Base-by-base conservation (phyloP, 2,888 invertebrate genomes). In the Rhingia rostrata region DNA sequence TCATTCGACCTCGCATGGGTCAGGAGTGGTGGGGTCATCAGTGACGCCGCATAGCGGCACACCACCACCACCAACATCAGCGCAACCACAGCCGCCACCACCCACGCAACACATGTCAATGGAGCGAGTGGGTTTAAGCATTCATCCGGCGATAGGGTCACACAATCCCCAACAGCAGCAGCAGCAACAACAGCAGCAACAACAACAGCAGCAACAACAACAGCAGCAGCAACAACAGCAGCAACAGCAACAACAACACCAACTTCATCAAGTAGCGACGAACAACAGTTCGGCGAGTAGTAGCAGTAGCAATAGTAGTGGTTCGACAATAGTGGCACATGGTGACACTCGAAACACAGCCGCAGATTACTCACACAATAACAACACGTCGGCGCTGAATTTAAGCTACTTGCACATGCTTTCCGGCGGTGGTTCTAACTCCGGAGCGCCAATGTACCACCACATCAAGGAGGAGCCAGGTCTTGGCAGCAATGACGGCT, bases 401-500 rank as follows among this genome's bases (percentile, higher is more conserved):
- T 88, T 89, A 56, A 90, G 89, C 84, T 90, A 90, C 86, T 89
- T 90, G 89, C 90, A 90, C 87, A 89, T 92, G 91, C 88, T 91
- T 33, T 43, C 73, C 30, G 61, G 72, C n/a, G 78, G 53, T n/a
- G 51, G 56, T 14, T 32, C 67, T 0, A 84, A 73, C 41, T 58
- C 83, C 0, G 60, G 69, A 10, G 14, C 80, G n/a, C 80, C 84
- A 41, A 88, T 91, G 61, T 91, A 91, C 73, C 91, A 91, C 54
- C 91, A 91, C 81, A 88, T 92, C 84, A 92, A 92, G 87, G 91
- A 91, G 85, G 92, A 92, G 79, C 91, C 91, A 6, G 90, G 91
- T 73, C 74, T 74, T 30, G 64, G 54, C 33, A 53, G 45, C 49
- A 86, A 86, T 61, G 61, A 87, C 47, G 80, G 87, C 56, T 89